Evolutionary conservation across 2,113 vertebrate species (phyloP).

Genomic region (Macrotus californicus): DNA sequence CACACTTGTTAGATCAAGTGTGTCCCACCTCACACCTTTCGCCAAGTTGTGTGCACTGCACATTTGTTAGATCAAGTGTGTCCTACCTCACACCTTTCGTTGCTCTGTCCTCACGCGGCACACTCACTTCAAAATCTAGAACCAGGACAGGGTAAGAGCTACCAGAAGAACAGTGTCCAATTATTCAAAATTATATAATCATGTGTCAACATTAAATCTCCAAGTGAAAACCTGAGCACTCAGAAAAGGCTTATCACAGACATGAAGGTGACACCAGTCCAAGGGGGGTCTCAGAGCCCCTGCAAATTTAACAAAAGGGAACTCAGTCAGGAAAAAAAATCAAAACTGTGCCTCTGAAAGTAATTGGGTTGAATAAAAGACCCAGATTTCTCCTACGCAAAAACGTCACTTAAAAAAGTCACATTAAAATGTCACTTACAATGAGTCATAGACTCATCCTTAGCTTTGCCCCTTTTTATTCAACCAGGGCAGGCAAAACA

Average conservation of each 20-base stretch:
- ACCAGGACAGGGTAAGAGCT: not conserved
- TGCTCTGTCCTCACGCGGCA: not conserved
- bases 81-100: not conserved
- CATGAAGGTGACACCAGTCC: not conserved
- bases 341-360: not conserved
- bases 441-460: not conserved
- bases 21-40: not conserved
- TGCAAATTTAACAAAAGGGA: not conserved
- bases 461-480: not conserved
- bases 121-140: not conserved
- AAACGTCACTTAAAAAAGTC: not conserved
- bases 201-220: not conserved
- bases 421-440: not conserved
- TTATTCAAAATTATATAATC: not conserved
- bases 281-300: not conserved
- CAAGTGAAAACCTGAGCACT: not conserved
- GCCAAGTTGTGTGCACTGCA: not conserved
- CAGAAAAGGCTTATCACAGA: not conserved
- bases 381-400: not conserved
- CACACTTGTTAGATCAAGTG: not conserved
- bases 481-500: not conserved
- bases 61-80: not conserved
- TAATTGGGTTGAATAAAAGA: not conserved
- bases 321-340: not conserved
- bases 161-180: not conserved